phyloP scores from a whole-genome alignment of 2,888 invertebrate genomes.

The Macrostomum cliftonense region DNA sequence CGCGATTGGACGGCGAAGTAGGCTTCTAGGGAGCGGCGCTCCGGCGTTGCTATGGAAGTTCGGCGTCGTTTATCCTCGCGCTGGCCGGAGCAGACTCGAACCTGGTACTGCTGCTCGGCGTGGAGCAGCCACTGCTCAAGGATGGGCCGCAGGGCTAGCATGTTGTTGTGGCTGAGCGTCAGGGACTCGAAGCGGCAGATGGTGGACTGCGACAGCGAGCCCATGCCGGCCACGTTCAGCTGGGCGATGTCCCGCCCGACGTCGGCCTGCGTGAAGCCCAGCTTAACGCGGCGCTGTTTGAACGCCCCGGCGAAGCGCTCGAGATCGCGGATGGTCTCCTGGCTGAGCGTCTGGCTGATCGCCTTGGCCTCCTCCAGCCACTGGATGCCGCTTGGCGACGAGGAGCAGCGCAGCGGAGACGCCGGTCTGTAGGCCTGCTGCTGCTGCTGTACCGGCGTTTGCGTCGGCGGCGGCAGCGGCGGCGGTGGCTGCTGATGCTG shows the following conservation, averaged over 20 bases:
- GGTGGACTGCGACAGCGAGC: constrained; percentile 90
- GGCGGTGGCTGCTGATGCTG: too few species aligned
- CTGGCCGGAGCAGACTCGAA: constrained; percentile 20
- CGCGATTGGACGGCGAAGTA: constrained; percentile 95
- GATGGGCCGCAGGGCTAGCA: constrained; percentile 97
- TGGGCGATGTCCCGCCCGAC: constrained; percentile 94
- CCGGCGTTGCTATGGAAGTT: constrained; percentile 95
- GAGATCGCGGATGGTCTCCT: constrained; percentile 51
- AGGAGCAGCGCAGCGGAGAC: too few species aligned
- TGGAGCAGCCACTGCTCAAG: constrained; percentile 95
- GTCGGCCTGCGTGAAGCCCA: constrained; percentile 96
- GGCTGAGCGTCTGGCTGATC: too few species aligned
- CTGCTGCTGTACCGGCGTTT: too few species aligned
- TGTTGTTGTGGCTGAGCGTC: constrained; percentile 95
- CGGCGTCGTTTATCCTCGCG: constrained; percentile 84
- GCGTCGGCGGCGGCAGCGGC: too few species aligned
- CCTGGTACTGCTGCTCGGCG: constrained; percentile 45
- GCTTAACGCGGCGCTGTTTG: constrained; percentile 91
- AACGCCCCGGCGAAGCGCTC: constrained; percentile 99
- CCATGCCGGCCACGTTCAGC: constrained; percentile 90
- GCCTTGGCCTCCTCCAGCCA: too few species aligned
- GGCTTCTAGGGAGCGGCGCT: constrained; percentile 83
- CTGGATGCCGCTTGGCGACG: too few species aligned
- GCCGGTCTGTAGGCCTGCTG: too few species aligned
- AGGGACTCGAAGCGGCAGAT: constrained; percentile 97